These are phyloP conservation scores for Mactra quadrangularis DNA, from an alignment of 1,140 invertebrate species.

Conservation along the genomic window DNA sequence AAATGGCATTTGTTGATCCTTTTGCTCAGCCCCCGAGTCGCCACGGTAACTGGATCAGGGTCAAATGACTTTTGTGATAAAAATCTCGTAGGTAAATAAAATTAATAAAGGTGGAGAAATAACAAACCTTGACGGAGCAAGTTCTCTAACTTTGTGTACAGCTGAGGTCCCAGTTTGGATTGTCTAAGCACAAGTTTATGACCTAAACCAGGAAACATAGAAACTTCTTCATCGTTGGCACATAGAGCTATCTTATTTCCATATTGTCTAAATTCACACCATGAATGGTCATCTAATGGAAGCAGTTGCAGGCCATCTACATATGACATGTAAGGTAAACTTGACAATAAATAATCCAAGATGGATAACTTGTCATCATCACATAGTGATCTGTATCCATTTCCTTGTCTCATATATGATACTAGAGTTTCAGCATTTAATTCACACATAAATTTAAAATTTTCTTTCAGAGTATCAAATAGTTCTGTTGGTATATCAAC, in stretches of 20 bases:
- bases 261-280: conserved; percentile 3
- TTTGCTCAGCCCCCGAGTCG: no score
- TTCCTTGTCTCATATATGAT: neutral
- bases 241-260: neutral
- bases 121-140: no score
- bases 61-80: no score
- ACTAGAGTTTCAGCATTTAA: neutral
- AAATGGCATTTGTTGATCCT: no score
- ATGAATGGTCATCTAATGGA: conserved; percentile 7
- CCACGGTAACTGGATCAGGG: no score
- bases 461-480: neutral
- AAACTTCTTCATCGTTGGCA: neutral
- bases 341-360: neutral
- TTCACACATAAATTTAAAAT: neutral
- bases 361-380: neutral
- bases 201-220: conserved; percentile 17
- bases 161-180: neutral
- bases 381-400: neutral
- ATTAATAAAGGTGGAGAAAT: no score
- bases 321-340: neutral
- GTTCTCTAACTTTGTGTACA: neutral
- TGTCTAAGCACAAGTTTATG: neutral
- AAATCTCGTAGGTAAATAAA: no score
- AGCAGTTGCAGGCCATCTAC: conserved; percentile 18
- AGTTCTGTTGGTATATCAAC: conserved; percentile 3